These are phyloP conservation scores for Ashinkailepas kermadecensis DNA, from an alignment of 2,888 invertebrate genomes.

Conservation along the genomic window DNA sequence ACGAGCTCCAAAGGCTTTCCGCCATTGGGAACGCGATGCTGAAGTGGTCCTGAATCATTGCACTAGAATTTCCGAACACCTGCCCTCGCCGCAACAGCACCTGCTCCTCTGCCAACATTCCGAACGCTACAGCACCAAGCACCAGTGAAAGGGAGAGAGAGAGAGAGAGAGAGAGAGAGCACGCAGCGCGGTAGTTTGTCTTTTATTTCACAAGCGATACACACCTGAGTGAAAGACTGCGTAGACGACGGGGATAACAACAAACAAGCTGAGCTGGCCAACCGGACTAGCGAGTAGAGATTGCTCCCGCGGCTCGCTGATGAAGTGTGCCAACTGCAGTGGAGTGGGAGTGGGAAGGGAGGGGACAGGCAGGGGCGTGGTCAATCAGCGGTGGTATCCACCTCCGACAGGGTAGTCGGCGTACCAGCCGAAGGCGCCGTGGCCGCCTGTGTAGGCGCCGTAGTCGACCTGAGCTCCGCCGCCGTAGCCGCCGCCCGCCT, in stretches of 20 bases:
- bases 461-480: conserved; percentile 33
- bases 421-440: conserved; percentile 39
- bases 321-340: too few relatives aligned
- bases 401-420: conserved; percentile 36
- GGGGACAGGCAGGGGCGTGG: neutral
- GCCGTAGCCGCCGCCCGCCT: neutral
- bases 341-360: neutral
- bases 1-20: too few relatives aligned
- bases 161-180: too few relatives aligned
- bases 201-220: neutral
- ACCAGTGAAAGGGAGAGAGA: too few relatives aligned
- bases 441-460: conserved; percentile 39
- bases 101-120: too few relatives aligned
- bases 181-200: too few relatives aligned
- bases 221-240: neutral
- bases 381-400: neutral
- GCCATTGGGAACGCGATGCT: too few relatives aligned
- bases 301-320: too few relatives aligned
- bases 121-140: too few relatives aligned
- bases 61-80: too few relatives aligned
- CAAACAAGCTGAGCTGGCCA: neutral
- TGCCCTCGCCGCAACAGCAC: too few relatives aligned
- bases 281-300: neutral
- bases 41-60: too few relatives aligned
- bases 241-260: neutral